phyloP scores from a whole-genome alignment of 2,888 invertebrate genomes.

The Cheilosia grossa region DNA sequence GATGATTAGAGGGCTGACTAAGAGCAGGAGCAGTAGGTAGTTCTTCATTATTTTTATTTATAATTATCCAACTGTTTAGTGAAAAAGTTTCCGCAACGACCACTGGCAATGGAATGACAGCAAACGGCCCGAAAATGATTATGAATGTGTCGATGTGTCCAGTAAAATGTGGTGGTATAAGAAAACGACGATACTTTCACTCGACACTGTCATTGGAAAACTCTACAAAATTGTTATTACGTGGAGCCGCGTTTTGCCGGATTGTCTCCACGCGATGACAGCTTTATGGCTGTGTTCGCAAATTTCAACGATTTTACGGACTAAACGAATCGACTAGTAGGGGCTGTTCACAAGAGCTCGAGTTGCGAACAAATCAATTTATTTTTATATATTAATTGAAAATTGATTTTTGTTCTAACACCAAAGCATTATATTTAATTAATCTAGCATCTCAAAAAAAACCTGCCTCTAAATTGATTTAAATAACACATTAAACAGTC shows the following conservation, averaged over 20 bases:
- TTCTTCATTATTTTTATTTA: conserved; percentile 86
- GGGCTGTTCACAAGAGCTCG: too few relatives aligned
- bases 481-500: too few relatives aligned
- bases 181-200: conserved; percentile 70
- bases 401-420: too few relatives aligned
- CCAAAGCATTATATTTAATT: too few relatives aligned
- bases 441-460: too few relatives aligned
- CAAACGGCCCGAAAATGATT: conserved; percentile 41
- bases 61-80: conserved; percentile 51
- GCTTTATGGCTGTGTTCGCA: conserved; percentile 21
- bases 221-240: conserved; percentile 73
- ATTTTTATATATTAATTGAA: too few relatives aligned
- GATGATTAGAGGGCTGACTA: conserved; percentile 89
- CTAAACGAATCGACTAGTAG: neutral
- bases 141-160: conserved; percentile 71
- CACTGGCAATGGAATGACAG: conserved; percentile 60
- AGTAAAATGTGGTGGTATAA: conserved; percentile 71
- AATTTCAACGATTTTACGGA: neutral
- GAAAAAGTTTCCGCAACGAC: conserved; percentile 51
- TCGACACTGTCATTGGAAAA: conserved; percentile 68
- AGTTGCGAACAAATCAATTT: too few relatives aligned
- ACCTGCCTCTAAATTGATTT: too few relatives aligned
- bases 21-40: conserved; percentile 86
- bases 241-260: conserved; percentile 76
- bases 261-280: conserved; percentile 61